These are phyloP conservation scores for Poecile montanus DNA, from an alignment of 2,797 vertebrate species.

Conservation along the genomic window DNA sequence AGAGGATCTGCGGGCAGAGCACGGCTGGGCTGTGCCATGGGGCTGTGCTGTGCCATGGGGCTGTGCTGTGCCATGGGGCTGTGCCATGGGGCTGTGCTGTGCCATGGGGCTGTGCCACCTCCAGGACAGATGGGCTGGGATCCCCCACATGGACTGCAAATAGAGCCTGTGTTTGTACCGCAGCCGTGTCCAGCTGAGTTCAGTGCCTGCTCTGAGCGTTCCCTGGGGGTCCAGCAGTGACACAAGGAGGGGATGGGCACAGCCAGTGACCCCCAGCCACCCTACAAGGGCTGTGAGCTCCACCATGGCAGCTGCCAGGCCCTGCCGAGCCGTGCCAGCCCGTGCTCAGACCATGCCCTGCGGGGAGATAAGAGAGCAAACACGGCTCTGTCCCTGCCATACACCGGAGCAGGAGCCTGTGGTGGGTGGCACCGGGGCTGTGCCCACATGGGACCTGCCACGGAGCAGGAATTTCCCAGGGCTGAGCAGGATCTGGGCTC, in stretches of 20 bases:
- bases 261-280: neutral
- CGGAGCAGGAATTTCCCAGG: neutral
- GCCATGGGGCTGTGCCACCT: neutral
- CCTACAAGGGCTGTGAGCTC: neutral
- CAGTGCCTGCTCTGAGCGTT: neutral
- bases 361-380: neutral
- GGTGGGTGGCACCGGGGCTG: rapidly evolving
- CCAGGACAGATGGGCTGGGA: rapidly evolving
- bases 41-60: neutral
- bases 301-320: neutral
- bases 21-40: neutral
- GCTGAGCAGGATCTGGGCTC: neutral
- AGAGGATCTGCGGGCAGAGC: neutral
- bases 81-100: neutral
- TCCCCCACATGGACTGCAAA: neutral
- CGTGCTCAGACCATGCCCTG: neutral
- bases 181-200: neutral
- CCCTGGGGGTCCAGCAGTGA: neutral
- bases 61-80: neutral
- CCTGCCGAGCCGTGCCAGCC: neutral
- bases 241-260: neutral
- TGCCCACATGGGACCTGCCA: neutral
- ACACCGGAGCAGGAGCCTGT: neutral
- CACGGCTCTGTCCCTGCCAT: neutral
- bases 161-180: conserved; percentile 1